These are phyloP conservation scores for Petrolisthes manimaculis DNA, from an alignment of 2,888 invertebrate genomes.

Conservation along the genomic window DNA sequence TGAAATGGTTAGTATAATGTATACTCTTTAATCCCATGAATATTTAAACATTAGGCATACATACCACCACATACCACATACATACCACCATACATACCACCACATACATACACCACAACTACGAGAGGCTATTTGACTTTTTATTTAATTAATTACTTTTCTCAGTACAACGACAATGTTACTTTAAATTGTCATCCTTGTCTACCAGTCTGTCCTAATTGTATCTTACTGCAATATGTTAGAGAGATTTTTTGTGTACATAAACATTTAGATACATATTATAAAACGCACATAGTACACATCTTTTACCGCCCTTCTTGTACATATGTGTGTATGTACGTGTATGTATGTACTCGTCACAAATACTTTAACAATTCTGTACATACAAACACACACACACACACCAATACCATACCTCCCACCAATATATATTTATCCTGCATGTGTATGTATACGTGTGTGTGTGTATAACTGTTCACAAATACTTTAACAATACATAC, in stretches of 20 bases:
- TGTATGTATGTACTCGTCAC: too few relatives aligned
- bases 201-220: too few relatives aligned
- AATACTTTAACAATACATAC: not conserved
- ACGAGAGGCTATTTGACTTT: not conserved
- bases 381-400: conserved; percentile 84
- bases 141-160: not conserved
- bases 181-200: too few relatives aligned
- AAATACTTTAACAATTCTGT: conserved; percentile 75
- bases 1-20: too few relatives aligned
- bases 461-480: not conserved
- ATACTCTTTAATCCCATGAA: too few relatives aligned
- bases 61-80: not conserved
- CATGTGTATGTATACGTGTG: conserved; percentile 67
- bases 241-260: too few relatives aligned
- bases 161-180: not conserved
- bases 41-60: not conserved
- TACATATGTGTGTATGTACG: not conserved
- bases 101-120: not conserved
- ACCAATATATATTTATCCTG: conserved; percentile 91
- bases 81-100: not conserved
- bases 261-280: too few relatives aligned
- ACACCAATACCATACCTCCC: conserved; percentile 87
- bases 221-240: not conserved
- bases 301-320: too few relatives aligned
- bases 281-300: too few relatives aligned